Evolutionary conservation across 2,888 invertebrate genomes (phyloP), one percentile per base, ranked within the genome.

Genomic region (Athalia rosae): DNA sequence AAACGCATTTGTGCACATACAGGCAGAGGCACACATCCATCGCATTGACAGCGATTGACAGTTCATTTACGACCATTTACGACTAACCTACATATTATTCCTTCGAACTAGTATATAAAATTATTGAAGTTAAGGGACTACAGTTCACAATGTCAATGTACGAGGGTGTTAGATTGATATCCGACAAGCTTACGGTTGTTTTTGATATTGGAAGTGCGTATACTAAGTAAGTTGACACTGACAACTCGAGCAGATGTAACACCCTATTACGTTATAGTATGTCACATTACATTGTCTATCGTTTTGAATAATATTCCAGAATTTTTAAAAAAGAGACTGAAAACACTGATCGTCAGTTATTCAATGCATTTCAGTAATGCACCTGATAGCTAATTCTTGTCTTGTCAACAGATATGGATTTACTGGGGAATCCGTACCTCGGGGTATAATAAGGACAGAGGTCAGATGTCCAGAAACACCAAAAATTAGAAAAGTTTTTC

Each of bases 161-260:
- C 87, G 97, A 98, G 91, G 95, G 95, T 11, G 93, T 95, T 79
- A 93, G 93, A 64, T 93, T 95, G 66, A 93, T 95, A 84, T 95
- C 95, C 83, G 98, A 98, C 85, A 98, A 98, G 89, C 95, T 96
- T 86, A 95, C 96, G 11, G 95, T 98, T 0, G 95, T 98, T 13
- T 89, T 98, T 80, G 98, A 99, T 88, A 94, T 99, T 80, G 98
- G 98, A 67, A 92, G 93, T 61, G 96, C 96, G 28, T 98, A 96
- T 86, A 98, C 98, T 0, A 98, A 98, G 98, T 98, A 91, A 92
- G 93, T 84, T 28, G 28, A 28, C 28, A 28, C 0, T 28, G 28
- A 77, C 78, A 15, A 43, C 28, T 9, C 64, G 8, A 15, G 74
- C 48, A 62, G 50, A n/a, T 41, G 47, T 48, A 45, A 47, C 50